phyloP scores from a whole-genome alignment of 2,113 vertebrate species.

The Oryzias celebensis region DNA sequence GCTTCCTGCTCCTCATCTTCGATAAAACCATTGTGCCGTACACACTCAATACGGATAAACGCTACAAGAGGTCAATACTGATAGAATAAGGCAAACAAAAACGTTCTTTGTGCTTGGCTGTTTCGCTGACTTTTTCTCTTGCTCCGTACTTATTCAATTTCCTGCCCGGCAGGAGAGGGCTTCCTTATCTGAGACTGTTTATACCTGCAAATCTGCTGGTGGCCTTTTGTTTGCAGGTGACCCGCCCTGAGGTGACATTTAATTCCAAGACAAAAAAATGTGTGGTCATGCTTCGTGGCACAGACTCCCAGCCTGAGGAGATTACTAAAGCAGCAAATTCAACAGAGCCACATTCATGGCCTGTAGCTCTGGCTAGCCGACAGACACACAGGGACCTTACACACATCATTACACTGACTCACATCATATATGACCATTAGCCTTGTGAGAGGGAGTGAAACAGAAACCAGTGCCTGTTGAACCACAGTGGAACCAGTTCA shows the following conservation, averaged over 20 bases:
- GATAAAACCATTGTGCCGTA: constrained; percentile 56
- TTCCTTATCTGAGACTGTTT: constrained; percentile 75
- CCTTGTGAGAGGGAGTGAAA: constrained; percentile 22
- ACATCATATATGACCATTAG: constrained; percentile 33
- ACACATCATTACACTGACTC: constrained; percentile 37
- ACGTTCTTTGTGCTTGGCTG: constrained; percentile 66
- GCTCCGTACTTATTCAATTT: constrained; percentile 73
- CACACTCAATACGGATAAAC: constrained; percentile 48
- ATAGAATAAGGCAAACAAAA: constrained; percentile 73
- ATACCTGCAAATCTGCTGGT: constrained; percentile 73
- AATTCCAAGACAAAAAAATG: constrained; percentile 68
- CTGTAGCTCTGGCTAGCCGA: constrained; percentile 27
- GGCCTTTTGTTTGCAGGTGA: constrained; percentile 78
- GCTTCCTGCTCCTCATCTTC: constrained; percentile 67
- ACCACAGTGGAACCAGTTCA: constrained; percentile 43
- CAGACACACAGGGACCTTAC: constrained; percentile 22
- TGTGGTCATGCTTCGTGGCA: constrained; percentile 66
- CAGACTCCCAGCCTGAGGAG: constrained; percentile 63
- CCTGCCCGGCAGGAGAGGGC: constrained; percentile 67
- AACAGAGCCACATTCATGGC: constrained; percentile 62
- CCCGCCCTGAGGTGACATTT: constrained; percentile 75
- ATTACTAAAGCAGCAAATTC: constrained; percentile 66
- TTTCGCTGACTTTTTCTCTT: constrained; percentile 53
- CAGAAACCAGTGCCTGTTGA: constrained; percentile 8
- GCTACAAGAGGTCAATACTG: constrained; percentile 64